Conservation (phyloP, 2,888 invertebrate species). For the Yponomeuta malinellus region DNA sequence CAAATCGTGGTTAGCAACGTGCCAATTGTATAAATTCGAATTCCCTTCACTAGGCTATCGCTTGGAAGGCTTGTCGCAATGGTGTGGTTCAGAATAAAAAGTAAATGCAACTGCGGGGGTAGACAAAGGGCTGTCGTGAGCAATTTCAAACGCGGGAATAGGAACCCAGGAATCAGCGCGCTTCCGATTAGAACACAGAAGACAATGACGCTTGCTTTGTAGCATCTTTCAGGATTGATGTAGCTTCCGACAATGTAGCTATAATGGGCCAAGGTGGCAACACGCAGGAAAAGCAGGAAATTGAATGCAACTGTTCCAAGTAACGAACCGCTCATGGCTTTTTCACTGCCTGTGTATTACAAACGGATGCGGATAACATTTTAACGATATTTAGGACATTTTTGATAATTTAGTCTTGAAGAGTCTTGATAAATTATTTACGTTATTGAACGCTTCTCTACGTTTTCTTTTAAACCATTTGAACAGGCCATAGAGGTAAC, state of each 20-base stretch:
- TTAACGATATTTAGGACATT: too few relatives aligned
- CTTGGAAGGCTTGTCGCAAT: conserved; percentile 30
- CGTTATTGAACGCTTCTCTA: too few relatives aligned
- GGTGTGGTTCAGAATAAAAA: conserved; percentile 37
- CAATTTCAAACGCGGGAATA: conserved; percentile 38
- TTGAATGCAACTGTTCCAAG: neutral
- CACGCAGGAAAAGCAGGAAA: conserved; percentile 36
- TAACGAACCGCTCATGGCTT: neutral
- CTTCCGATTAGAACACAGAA: conserved; percentile 38
- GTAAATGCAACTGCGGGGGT: conserved; percentile 49
- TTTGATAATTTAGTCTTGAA: too few relatives aligned
- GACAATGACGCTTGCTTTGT: conserved; percentile 31
- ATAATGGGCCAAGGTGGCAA: conserved; percentile 47
- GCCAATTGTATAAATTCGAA: conserved; percentile 34
- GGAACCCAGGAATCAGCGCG: conserved; percentile 34
- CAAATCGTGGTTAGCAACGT: conserved; percentile 20
- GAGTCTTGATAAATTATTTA: too few relatives aligned
- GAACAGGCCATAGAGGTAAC: too few relatives aligned
- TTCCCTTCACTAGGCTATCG: conserved; percentile 31
- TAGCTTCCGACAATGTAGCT: conserved; percentile 43
- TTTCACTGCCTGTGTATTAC: too few relatives aligned
- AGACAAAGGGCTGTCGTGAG: conserved; percentile 40
- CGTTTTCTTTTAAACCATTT: too few relatives aligned
- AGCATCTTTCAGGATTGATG: conserved; percentile 31
- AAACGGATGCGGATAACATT: too few relatives aligned